Evolutionary conservation across 2,113 vertebrate species (phyloP).

Genomic region (Elanoides forficatus): DNA sequence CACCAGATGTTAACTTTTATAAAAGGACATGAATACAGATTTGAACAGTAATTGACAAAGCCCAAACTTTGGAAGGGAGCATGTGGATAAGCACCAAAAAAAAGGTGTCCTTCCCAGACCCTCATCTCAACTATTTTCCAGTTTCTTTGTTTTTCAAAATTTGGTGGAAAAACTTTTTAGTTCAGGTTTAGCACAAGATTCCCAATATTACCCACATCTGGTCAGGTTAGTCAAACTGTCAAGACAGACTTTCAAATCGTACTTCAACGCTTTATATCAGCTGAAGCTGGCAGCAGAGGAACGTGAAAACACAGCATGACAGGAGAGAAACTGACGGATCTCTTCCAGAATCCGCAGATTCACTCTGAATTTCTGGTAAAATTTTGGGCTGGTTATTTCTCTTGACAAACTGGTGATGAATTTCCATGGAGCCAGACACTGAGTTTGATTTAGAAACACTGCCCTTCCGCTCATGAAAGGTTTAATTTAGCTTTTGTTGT

Average conservation of each 20-base stretch:
- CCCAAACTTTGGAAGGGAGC: neutral
- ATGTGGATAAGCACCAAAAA: neutral
- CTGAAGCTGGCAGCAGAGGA: slow-evolving; percentile 10
- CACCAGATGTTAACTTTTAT: slow-evolving; percentile 12
- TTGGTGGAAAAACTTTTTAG: neutral
- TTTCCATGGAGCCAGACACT: neutral
- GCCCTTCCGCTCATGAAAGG: neutral
- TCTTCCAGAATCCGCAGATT: neutral
- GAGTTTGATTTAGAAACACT: slow-evolving; percentile 5
- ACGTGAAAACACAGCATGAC: neutral
- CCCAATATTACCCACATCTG: neutral
- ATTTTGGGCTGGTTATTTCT: neutral
- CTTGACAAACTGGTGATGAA: slow-evolving; percentile 29
- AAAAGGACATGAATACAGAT: slow-evolving; percentile 1
- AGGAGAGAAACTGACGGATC: slow-evolving; percentile 8
- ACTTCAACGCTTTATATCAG: neutral
- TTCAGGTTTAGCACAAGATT: neutral
- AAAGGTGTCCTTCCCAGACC: neutral
- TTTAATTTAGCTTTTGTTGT: slow-evolving; percentile 21
- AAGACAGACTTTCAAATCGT: neutral
- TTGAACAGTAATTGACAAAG: neutral
- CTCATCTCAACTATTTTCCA: neutral
- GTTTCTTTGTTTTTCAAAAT: neutral
- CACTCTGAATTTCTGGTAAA: slow-evolving; percentile 6
- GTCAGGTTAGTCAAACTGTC: neutral